Evolutionary conservation across 2,888 invertebrate genomes (phyloP), one percentile per base, ranked within the genome.

Genomic region (Nycteola revayana): DNA sequence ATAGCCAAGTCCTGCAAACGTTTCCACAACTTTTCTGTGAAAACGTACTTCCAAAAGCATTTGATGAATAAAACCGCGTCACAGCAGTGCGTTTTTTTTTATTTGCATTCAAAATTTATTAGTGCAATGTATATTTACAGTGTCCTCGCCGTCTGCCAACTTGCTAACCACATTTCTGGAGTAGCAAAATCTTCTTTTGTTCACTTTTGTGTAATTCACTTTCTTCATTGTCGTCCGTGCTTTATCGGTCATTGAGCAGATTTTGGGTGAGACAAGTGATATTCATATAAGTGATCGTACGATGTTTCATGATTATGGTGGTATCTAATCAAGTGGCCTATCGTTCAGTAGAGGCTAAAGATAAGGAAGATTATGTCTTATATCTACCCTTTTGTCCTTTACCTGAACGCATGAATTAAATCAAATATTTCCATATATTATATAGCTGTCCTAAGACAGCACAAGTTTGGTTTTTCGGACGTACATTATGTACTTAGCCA

Each of bases 1-100:
- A 35, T 28, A 36, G 75, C 83, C 80, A 82, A 73, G 39, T 37
- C 32, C 57, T 53, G 69, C 79, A 81, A 76, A 78, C 78, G 76
- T 67, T 76, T 55, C 55, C 58, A 52, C 50, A 66, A 73, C 64
- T 69, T 78, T 68, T 73, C 65, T 73, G 75, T 75, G 65, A 3
- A 70, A 82, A 69, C 60, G 70, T 66, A 62, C 65, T 67, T 59
- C 62, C 44, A 53, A 68, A 74, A 61, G 66, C 71, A 71, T 79
- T 71, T 75, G 73, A 79, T 70, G 73, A 76, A 54, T 50, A 54
- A 72, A 75, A 60, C 60, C 53, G 48, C 57, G 59, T 65, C 61
- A 64, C 54, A 47, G 49, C 52, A 59, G 53, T 55, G 49, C 53
- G 42, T n/a, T 14, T 38, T 60, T 59, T 52, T 62, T 68, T 66